Conservation (phyloP, 2,113 vertebrate species). For the Capreolus pygargus region DNA sequence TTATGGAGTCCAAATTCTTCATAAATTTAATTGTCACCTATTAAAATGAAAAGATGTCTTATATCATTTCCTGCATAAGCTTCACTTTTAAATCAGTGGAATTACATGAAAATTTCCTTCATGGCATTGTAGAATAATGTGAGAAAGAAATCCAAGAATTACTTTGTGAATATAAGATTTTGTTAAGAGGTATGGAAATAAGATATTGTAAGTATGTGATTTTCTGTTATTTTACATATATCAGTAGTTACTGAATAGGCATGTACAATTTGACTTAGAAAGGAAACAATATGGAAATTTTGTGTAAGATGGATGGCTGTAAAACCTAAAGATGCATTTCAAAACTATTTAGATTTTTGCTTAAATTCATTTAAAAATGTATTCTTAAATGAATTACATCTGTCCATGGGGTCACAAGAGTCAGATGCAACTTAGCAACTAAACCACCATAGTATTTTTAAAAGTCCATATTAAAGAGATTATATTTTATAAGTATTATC, state of each 20-base stretch:
- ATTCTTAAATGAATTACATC: background rate
- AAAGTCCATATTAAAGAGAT: background rate
- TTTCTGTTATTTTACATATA: conserved; percentile 16
- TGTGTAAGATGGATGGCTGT: background rate
- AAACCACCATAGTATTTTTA: background rate
- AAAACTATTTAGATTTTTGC: background rate
- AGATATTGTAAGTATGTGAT: background rate
- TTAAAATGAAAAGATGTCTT: background rate
- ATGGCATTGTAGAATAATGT: background rate
- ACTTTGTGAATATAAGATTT: background rate
- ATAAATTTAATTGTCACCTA: background rate
- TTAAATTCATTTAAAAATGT: background rate
- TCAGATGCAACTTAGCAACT: background rate
- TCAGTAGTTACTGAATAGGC: background rate
- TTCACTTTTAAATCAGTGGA: background rate
- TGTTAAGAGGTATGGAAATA: conserved; percentile 29
- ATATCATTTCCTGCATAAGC: background rate
- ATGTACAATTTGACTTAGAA: background rate
- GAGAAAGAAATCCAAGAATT: background rate
- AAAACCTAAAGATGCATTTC: background rate
- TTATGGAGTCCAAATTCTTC: background rate
- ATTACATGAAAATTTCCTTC: background rate
- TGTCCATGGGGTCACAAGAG: background rate
- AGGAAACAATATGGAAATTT: background rate
- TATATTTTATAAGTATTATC: background rate